These are phyloP conservation scores for Phymanthus crucifer DNA, from an alignment of 92 coral and sea anemone species.

Conservation along the genomic window DNA sequence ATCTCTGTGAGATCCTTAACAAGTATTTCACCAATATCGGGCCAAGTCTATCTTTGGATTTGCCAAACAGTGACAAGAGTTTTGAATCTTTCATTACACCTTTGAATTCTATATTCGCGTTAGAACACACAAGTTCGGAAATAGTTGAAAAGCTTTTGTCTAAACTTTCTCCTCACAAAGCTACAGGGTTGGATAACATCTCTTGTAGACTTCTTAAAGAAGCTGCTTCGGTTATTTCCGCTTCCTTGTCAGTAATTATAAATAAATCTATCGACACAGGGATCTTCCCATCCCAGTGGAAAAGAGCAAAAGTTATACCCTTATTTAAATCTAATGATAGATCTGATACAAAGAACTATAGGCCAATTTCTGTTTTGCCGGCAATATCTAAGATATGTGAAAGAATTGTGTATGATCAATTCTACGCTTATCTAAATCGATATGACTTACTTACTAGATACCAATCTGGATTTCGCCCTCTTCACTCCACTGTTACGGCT, in stretches of 20 bases:
- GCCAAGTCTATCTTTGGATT: background rate
- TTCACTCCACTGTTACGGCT: constrained; percentile 45
- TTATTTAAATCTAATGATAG: constrained; percentile 44
- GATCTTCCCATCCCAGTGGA: constrained; percentile 44
- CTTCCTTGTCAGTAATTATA: constrained; percentile 34
- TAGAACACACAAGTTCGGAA: constrained; percentile 20
- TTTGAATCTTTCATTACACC: background rate
- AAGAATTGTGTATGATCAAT: constrained; percentile 47
- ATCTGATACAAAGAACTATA: constrained; percentile 40
- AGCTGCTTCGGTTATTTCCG: constrained; percentile 33
- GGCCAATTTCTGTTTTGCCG: constrained; percentile 55
- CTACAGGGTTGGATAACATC: constrained; percentile 56
- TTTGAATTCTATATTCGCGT: background rate
- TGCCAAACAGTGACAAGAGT: background rate
- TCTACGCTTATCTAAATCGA: constrained; percentile 5
- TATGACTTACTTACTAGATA: constrained; percentile 33
- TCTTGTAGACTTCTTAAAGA: constrained; percentile 51
- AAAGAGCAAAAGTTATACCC: constrained; percentile 35
- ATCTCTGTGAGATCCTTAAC: background rate
- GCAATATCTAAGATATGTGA: constrained; percentile 39
- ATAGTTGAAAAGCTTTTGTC: constrained; percentile 26
- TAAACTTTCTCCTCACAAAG: constrained; percentile 42
- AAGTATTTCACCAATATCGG: background rate
- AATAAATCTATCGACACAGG: constrained; percentile 49
- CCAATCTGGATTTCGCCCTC: no score